A percentile compares a stretch with the other conserved stretches of the same genome.
Conservation (phyloP, 2,888 invertebrate species). For the Nomada ferruginata region DNA sequence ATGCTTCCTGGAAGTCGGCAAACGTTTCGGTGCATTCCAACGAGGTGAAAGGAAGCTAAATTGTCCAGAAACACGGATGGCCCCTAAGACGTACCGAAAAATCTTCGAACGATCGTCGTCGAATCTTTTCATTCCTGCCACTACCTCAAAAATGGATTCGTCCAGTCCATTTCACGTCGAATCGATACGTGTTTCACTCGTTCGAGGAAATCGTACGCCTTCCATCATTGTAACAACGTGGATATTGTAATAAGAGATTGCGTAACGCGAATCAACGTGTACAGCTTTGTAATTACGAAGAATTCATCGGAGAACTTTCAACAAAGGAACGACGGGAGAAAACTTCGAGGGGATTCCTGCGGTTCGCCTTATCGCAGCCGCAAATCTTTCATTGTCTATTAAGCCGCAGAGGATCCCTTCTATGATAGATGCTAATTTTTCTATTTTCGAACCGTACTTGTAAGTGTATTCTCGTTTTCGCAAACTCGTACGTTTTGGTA, state of each 20-base stretch:
- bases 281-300: conserved; percentile 45
- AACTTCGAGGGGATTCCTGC: conserved; percentile 48
- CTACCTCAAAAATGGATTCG: not conserved
- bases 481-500: not conserved
- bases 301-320: conserved; percentile 39
- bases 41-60: conserved; percentile 31
- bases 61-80: not conserved
- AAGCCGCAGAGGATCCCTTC: conserved; percentile 14
- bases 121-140: not conserved
- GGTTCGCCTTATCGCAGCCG: conserved; percentile 46
- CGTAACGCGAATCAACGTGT: conserved; percentile 23
- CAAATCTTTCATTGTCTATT: conserved; percentile 62
- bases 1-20: conserved; percentile 14
- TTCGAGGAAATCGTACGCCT: conserved; percentile 7
- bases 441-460: not conserved
- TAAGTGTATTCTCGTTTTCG: not conserved
- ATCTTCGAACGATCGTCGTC: not conserved
- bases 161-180: not conserved
- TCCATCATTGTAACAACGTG: conserved; percentile 17
- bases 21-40: conserved; percentile 29
- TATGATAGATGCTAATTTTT: conserved; percentile 50
- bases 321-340: conserved; percentile 50
- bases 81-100: too few relatives aligned
- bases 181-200: conserved; percentile 5
- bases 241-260: conserved; percentile 51